A percentile compares a stretch with the other conserved stretches of the same genome.
Evolutionary conservation across 2,113 vertebrate genomes (phyloP).

Genomic region (Phylloscopus trochiloides): DNA sequence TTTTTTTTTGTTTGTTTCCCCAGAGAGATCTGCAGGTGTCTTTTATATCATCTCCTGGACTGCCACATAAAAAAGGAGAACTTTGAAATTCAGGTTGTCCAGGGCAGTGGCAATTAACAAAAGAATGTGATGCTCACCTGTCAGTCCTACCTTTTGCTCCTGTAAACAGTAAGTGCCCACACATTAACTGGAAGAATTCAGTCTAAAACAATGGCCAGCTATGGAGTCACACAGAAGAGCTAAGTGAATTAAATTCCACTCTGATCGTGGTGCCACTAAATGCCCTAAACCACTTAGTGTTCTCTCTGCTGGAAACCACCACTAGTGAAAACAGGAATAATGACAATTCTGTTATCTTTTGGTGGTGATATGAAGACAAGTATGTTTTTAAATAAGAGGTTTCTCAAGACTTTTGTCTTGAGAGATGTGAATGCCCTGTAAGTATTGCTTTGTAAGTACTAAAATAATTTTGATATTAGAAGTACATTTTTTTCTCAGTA

Average conservation of each 20-base stretch:
- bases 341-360: background rate
- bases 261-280: background rate
- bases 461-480: background rate
- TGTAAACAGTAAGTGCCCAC: background rate
- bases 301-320: background rate
- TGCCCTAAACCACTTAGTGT: background rate
- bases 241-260: background rate
- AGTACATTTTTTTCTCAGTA: background rate
- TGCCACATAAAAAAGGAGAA: background rate
- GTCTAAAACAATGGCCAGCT: background rate
- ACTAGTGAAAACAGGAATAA: background rate
- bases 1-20: background rate
- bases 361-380: background rate
- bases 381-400: background rate
- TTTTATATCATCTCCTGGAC: background rate
- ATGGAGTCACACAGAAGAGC: background rate
- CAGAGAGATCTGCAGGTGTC: background rate
- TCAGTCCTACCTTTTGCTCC: background rate
- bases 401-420: background rate
- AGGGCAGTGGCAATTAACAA: background rate
- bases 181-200: background rate
- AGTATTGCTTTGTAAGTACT: background rate
- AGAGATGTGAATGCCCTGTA: fast-evolving
- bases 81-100: background rate
- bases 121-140: background rate